Conservation (phyloP, 2,113 vertebrate species). For the Paradisaea rubra region DNA sequence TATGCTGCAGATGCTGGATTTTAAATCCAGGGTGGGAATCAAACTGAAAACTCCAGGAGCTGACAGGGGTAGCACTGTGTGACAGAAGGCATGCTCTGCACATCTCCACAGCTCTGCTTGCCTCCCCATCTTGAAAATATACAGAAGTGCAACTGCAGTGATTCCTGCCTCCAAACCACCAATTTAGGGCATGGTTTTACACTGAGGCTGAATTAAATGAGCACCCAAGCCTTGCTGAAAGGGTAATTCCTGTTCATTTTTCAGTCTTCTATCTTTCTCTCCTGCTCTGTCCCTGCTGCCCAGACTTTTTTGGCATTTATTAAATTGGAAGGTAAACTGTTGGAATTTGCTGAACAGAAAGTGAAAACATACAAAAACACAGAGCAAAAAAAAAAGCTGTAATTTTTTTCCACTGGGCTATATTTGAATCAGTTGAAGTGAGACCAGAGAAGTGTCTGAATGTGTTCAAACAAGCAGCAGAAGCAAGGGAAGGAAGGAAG, state of each 20-base stretch:
- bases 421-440: not conserved
- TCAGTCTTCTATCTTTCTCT: not conserved
- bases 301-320: not conserved
- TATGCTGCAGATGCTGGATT: not conserved
- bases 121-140: not conserved
- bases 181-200: slow-evolving; percentile 18
- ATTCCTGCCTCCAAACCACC: not conserved
- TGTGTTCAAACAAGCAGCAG: not conserved
- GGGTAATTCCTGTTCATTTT: not conserved
- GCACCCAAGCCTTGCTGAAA: not conserved
- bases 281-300: not conserved
- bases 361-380: not conserved
- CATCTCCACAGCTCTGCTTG: not conserved
- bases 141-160: not conserved
- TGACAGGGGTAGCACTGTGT: not conserved
- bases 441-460: not conserved
- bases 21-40: not conserved
- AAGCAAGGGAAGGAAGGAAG: not conserved
- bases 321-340: not conserved
- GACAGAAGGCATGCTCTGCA: not conserved
- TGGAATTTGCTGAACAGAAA: not conserved
- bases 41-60: not conserved
- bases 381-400: not conserved
- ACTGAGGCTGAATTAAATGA: not conserved
- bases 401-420: not conserved